Evolutionary conservation across 1,140 invertebrate genomes (phyloP).

Genomic region (Neocloeon triangulifer): DNA sequence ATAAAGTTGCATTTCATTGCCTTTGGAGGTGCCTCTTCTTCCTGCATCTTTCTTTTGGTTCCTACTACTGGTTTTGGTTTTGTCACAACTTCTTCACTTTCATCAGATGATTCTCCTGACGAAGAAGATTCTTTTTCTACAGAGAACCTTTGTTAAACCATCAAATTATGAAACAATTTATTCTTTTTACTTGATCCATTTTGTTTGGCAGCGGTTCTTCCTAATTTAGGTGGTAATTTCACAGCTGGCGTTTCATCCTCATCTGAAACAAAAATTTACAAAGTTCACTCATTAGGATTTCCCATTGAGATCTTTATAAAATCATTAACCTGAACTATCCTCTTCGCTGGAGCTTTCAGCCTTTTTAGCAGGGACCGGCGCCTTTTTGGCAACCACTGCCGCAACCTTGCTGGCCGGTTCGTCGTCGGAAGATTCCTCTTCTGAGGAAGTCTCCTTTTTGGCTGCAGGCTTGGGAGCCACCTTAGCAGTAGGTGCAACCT

Average conservation of each 20-base stretch:
- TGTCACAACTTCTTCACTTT: not conserved
- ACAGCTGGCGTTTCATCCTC: constrained; percentile 12
- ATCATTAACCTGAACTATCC: no score
- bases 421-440: constrained; percentile 11
- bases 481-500: constrained; percentile 8
- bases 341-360: not conserved
- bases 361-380: not conserved
- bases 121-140: constrained; percentile 2
- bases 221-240: constrained; percentile 8
- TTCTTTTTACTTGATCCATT: constrained; percentile 2
- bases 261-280: constrained; percentile 8
- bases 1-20: not conserved
- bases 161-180: constrained; percentile 2
- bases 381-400: not conserved
- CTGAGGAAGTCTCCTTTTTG: constrained; percentile 12
- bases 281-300: not conserved
- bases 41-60: not conserved
- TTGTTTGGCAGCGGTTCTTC: constrained; percentile 6
- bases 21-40: not conserved
- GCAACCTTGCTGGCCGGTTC: not conserved
- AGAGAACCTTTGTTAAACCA: constrained; percentile 2
- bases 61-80: not conserved
- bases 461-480: constrained; percentile 8
- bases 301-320: not conserved
- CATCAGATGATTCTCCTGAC: not conserved